Base-by-base conservation (phyloP, 2,113 vertebrate genomes). In the Phoenicopterus ruber region DNA sequence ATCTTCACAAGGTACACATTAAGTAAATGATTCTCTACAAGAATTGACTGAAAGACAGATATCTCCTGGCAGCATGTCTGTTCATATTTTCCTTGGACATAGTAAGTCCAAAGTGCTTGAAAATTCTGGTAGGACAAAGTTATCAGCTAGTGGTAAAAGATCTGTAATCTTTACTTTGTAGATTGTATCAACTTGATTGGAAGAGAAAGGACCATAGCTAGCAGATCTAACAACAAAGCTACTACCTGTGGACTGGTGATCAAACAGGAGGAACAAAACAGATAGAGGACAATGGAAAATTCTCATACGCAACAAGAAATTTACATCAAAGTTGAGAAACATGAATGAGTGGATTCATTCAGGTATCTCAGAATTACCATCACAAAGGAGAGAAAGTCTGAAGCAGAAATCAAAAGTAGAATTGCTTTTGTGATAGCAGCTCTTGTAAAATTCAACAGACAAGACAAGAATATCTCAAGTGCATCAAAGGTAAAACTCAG, bases 291-390 rank as follows among this genome's bases (percentile, higher is more conserved):
- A 71, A 76, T 44, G 46, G 31, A 80, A 92, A 88, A 76, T 82
- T 91, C 59, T 82, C 57, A 74, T 52, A 93, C 0, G 2, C 32
- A 93, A 82, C 38, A 76, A 94, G 69, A 93, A 95, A 94, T 95
- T 71, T 85, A 76, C 77, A 95, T 96, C 81, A 95, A 96, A 94
- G 91, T 71, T 91, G 57, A 79, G 77, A 74, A 94, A 90, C 71
- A 77, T 81, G 54, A 94, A 83, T 89, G 47, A 79, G 78, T 82
- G 61, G 14, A 89, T 94, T 94, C 78, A 87, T 87, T 93, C 69
- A 72, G 67, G 67, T 91, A 91, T 62, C 40, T 89, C 52, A 57
- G 40, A 89, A 96, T 95, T 95, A 94, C 10, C 81, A 93, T 91
- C 84, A 94, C 84, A 96, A 96, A 93, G 61, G 29, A 79, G 49